Evolutionary conservation across 2,888 invertebrate species (phyloP), one percentile per base, ranked within the genome.

Genomic region (Euspilapteryx auroguttella): DNA sequence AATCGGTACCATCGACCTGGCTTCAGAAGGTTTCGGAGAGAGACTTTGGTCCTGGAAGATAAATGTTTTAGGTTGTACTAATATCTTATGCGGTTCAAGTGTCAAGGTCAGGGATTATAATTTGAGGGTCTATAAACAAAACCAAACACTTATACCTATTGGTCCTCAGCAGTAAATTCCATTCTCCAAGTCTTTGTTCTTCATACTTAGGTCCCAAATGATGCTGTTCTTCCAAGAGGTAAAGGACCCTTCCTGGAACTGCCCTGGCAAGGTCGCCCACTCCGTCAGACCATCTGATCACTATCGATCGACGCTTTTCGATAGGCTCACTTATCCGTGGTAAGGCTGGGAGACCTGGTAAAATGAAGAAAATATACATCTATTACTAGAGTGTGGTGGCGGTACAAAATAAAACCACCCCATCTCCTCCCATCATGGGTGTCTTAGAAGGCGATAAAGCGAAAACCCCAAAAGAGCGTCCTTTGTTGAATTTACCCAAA

Each of bases 1-100:
- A 88, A 87, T 39, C 87, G 83, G 55, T 88, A 89, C 87, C 87
- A 88, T 27, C 83, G 80, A 3, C 87, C 88, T 0, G 86, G 84
- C 44, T 81, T 82, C 27, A 82, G 52, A 15, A 79, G 51, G 30
- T 78, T 76, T 12, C 75, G 78, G 8, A 85, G 53, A 1, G 78
- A 65, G 2, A 76, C 69, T 35, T 71, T 77, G 1, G 78, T 68
- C 39, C 80, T 81, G 35, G n/a, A n/a, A n/a, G n/a, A n/a, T n/a
- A n/a, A n/a, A n/a, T n/a, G n/a, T n/a, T n/a, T n/a, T n/a, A n/a
- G n/a, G n/a, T n/a, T n/a, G n/a, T n/a, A n/a, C n/a, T n/a, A n/a
- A n/a, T n/a, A n/a, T n/a, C n/a, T n/a, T n/a, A n/a, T n/a, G n/a
- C n/a, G n/a, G n/a, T n/a, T n/a, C n/a, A n/a, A n/a, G n/a, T n/a